Evolutionary conservation across 2,888 invertebrate species (phyloP).

Genomic region (Archaeoteleia sp.): DNA sequence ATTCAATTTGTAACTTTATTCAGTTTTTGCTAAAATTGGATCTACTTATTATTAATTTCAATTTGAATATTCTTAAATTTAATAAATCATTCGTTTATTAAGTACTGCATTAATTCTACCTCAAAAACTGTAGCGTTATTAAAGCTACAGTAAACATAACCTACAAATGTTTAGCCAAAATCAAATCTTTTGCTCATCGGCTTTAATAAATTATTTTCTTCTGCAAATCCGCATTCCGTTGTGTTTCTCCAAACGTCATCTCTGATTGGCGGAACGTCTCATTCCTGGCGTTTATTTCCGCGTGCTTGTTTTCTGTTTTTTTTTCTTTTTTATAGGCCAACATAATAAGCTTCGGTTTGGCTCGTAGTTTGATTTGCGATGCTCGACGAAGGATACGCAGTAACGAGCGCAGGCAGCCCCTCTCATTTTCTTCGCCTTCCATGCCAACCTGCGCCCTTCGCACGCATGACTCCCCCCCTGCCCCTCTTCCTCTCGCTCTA

Average conservation of each 20-base stretch:
- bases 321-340: constrained; percentile 10
- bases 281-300: constrained; percentile 25
- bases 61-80: no score
- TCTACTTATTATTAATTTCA: no score
- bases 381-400: constrained; percentile 12
- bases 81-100: not conserved
- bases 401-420: constrained; percentile 32
- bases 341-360: constrained; percentile 8
- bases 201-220: constrained; percentile 11
- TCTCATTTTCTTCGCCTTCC: constrained; percentile 13
- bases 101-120: no score
- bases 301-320: not conserved
- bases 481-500: constrained; percentile 18
- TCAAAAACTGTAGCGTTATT: no score
- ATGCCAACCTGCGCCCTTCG: constrained; percentile 29
- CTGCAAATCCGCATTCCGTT: not conserved
- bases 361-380: constrained; percentile 39
- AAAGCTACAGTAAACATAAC: no score
- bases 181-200: constrained; percentile 21
- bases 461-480: constrained; percentile 20
- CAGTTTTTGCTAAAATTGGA: no score
- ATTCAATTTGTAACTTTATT: no score
- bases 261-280: constrained; percentile 34
- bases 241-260: constrained; percentile 1
- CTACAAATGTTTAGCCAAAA: constrained; percentile 21